Evolutionary conservation across 1,140 invertebrate species (phyloP), one percentile per base, ranked within the genome.

Genomic region (Drosophila triauraria): DNA sequence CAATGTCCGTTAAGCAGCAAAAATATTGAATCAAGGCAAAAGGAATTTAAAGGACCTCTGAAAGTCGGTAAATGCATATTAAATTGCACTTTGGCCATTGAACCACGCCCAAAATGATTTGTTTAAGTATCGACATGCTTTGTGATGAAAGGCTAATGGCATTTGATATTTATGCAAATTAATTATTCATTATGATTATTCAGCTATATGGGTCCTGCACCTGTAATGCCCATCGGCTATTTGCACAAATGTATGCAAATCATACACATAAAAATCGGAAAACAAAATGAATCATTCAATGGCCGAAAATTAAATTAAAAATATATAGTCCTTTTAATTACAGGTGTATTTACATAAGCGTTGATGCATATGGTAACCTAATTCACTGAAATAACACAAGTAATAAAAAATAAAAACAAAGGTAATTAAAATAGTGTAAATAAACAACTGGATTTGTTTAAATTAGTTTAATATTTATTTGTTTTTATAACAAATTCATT

Each of bases 101-200:
- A 70, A 61, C 75, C 32, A 42, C 46, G 27, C 63, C 46, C 17
- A 40, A 30, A 60, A 27, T 20, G 15, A 35, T 27, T 38, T 35
- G 38, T 27, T 62, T 50, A 64, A 47, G 48, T 27, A 42, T 70
- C n/a, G 17, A 32, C 51, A 65, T 23, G 50, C 47, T 63, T 65
- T 53, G 60, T 67, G 63, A 44, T 69, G 59, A 82, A 75, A 78
- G 51, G n/a, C 67, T 59, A 77, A 70, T 70, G 42, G 17, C 53
- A 88, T 88, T 78, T 63, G 65, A 80, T 67, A 83, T 83, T 80
- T 70, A 87, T 83, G 83, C 84, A 71, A 70, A 88, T 87, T 74
- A 48, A 74, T 83, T 80, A 83, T 83, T 83, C 60, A 88, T 74
- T 80, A 35, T 62, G 65, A 76, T 87, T 79, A 79, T 71, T 44